phyloP scores from a whole-genome alignment of 1,140 invertebrate species.

The Papilio helenus region DNA sequence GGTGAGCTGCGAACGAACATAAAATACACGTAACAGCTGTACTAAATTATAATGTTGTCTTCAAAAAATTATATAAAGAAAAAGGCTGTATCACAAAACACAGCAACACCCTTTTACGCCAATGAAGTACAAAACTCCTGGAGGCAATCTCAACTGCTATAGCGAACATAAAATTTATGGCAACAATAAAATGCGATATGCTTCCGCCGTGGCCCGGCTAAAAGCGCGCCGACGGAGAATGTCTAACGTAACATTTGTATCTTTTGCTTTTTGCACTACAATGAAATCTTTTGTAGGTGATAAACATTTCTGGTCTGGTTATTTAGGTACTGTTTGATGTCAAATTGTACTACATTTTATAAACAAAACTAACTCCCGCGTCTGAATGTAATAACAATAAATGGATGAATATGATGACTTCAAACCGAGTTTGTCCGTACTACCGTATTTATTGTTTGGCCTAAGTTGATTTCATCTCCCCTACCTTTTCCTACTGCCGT shows the following conservation, averaged over 20 bases:
- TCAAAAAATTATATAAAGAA: constrained; percentile 34
- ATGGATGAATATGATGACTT: too few relatives aligned
- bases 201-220: constrained; percentile 35
- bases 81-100: constrained; percentile 30
- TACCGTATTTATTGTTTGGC: too few relatives aligned
- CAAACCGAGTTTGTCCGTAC: too few relatives aligned
- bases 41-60: constrained; percentile 19
- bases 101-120: constrained; percentile 44
- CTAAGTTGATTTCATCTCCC: too few relatives aligned
- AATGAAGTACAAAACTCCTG: constrained; percentile 69
- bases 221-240: constrained; percentile 30
- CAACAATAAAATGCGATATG: constrained; percentile 68
- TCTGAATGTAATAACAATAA: background rate
- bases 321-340: background rate
- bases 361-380: background rate
- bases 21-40: background rate
- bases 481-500: too few relatives aligned
- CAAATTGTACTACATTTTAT: background rate
- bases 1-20: background rate
- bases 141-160: constrained; percentile 68
- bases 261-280: constrained; percentile 18
- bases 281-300: constrained; percentile 18
- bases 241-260: constrained; percentile 31
- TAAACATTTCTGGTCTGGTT: background rate
- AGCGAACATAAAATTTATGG: constrained; percentile 74